These are phyloP conservation scores for Garra rufa DNA, from an alignment of 2,113 vertebrate species.

Conservation along the genomic window DNA sequence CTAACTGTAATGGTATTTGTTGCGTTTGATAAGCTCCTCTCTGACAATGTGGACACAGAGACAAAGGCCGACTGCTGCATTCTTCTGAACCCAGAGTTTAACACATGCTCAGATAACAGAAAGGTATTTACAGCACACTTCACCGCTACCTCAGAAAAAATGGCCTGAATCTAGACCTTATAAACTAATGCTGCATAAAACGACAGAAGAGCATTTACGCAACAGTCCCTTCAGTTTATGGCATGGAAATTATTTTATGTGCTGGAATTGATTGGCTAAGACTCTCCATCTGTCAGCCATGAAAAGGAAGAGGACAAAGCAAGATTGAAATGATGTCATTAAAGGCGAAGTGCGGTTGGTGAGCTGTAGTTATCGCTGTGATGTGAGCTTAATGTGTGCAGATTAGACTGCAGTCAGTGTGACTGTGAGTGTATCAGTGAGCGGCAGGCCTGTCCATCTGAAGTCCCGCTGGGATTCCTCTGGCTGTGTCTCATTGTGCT, in stretches of 20 bases:
- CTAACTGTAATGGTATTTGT: slow-evolving; percentile 30
- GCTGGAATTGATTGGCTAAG: background rate
- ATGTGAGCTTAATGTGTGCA: slow-evolving; percentile 45
- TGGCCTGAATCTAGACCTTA: slow-evolving; percentile 2
- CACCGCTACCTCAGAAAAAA: slow-evolving; percentile 9
- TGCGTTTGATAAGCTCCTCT: slow-evolving; percentile 36
- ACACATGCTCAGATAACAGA: slow-evolving; percentile 64
- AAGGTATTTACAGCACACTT: slow-evolving; percentile 64
- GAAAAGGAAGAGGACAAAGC: background rate
- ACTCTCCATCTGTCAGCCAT: background rate
- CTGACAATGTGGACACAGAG: slow-evolving; percentile 52
- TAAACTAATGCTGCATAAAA: background rate
- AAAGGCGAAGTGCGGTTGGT: slow-evolving; percentile 3
- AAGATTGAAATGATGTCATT: background rate
- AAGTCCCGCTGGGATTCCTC: slow-evolving; percentile 67
- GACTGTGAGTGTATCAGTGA: slow-evolving; percentile 45
- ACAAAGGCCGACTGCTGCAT: slow-evolving; percentile 69
- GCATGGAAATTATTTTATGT: slow-evolving; percentile 9
- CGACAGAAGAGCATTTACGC: background rate
- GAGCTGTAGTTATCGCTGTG: slow-evolving; percentile 17
- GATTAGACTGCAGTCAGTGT: slow-evolving; percentile 51
- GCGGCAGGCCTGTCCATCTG: slow-evolving; percentile 40
- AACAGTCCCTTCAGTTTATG: background rate
- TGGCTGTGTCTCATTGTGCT: slow-evolving; percentile 76
- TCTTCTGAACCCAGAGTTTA: slow-evolving; percentile 62